Conservation (phyloP, 37 sponge, comb jelly and placozoan genomes). For the Aplysina aerophoba region DNA sequence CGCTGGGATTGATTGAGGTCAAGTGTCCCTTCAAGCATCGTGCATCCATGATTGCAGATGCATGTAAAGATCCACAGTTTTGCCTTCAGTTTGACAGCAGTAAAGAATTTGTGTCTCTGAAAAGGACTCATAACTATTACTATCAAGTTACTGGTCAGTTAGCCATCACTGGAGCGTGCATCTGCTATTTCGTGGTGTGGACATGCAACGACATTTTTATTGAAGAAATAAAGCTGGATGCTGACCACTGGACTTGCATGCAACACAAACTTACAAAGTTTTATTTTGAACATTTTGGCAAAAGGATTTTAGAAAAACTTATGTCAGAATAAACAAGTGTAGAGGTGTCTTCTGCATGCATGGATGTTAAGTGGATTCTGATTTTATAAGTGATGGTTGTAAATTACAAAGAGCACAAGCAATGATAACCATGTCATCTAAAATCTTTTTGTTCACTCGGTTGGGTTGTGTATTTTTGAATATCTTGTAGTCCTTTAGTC, state of each 20-base stretch:
- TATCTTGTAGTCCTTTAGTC: constrained; percentile 46
- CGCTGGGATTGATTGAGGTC: neutral
- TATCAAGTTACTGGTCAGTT: constrained; percentile 27
- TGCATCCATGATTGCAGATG: constrained; percentile 11
- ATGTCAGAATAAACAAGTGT: neutral
- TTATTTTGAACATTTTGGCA: constrained; percentile 12
- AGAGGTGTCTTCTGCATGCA: neutral
- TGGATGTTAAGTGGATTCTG: neutral
- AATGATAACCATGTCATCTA: constrained; percentile 57
- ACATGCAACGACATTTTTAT: constrained; percentile 11
- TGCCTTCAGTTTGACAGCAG: constrained; percentile 6
- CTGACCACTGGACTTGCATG: constrained; percentile 2
- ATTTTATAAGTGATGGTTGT: constrained; percentile 45
- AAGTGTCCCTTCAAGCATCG: constrained; percentile 36
- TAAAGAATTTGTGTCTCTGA: neutral
- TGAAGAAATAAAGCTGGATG: constrained; percentile 14
- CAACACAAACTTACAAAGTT: constrained; percentile 3
- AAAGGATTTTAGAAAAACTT: constrained; percentile 16
- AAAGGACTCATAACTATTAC: constrained; percentile 2
- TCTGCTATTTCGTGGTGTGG: constrained; percentile 16
- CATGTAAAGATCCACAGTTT: constrained; percentile 23
- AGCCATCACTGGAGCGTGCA: constrained; percentile 13
- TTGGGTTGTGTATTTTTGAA: constrained; percentile 31
- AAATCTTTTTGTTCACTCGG: constrained; percentile 21
- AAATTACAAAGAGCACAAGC: constrained; percentile 51